Conservation (phyloP, 1,140 invertebrate species). For the Centruroides vittatus region DNA sequence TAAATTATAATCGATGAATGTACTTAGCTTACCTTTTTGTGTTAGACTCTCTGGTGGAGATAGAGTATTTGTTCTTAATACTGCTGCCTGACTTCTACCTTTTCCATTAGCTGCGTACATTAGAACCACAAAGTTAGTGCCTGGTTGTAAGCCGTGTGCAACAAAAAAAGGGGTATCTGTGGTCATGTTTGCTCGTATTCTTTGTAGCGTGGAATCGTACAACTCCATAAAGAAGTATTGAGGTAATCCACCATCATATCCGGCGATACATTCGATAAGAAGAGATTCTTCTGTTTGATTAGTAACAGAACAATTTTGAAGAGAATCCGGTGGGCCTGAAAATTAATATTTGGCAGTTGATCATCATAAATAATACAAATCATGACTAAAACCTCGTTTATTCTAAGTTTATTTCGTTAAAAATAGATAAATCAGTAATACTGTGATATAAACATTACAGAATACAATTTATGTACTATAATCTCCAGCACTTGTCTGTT, state of each 20-base stretch:
- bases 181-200: conserved; percentile 9
- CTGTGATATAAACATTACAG: too few relatives aligned
- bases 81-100: conserved; percentile 43
- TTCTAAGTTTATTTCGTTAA: too few relatives aligned
- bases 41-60: conserved; percentile 16
- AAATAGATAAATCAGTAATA: too few relatives aligned
- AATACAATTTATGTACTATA: too few relatives aligned
- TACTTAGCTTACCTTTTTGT: conserved; percentile 9
- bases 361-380: neutral
- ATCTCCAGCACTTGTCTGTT: too few relatives aligned
- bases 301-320: conserved; percentile 66
- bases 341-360: neutral
- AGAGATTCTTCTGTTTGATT: conserved; percentile 69
- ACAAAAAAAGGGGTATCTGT: conserved; percentile 14
- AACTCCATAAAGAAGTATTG: conserved; percentile 68
- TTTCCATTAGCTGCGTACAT: conserved; percentile 54
- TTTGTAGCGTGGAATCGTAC: conserved; percentile 36
- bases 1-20: too few relatives aligned
- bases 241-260: conserved; percentile 65
- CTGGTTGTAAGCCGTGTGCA: conserved; percentile 8
- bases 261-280: conserved; percentile 57
- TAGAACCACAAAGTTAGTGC: conserved; percentile 27
- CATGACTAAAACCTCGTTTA: too few relatives aligned
- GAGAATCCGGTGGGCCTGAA: conserved; percentile 57
- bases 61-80: conserved; percentile 12